A percentile compares a stretch with the other conserved stretches of the same genome.
Conservation (phyloP, 2,113 vertebrate species). For the Callopanchax toddi region DNA sequence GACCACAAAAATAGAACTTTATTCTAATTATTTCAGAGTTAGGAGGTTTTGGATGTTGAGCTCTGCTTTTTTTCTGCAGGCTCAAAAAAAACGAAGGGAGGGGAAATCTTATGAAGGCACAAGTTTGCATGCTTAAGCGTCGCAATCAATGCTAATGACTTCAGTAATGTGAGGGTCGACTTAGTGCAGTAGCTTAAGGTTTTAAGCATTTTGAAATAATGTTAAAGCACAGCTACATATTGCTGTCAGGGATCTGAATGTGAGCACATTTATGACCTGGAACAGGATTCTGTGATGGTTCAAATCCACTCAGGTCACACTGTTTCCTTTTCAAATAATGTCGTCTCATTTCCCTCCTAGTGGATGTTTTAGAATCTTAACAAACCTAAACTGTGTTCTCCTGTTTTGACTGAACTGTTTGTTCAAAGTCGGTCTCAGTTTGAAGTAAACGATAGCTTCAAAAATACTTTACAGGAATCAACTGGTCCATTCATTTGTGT, state of each 20-base stretch:
- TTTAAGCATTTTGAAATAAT: constrained; percentile 20
- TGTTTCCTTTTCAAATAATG: background rate
- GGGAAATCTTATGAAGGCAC: constrained; percentile 61
- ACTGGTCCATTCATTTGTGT: constrained; percentile 35
- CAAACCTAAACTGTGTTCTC: no score
- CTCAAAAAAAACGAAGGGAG: constrained; percentile 16
- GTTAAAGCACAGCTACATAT: constrained; percentile 44
- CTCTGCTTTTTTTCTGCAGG: constrained; percentile 33
- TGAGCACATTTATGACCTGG: constrained; percentile 10
- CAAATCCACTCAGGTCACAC: background rate
- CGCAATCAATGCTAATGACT: constrained; percentile 43
- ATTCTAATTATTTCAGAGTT: constrained; percentile 53
- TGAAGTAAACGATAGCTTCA: constrained; percentile 7
- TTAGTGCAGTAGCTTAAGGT: constrained; percentile 23
- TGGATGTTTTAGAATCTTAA: background rate
- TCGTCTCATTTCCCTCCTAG: background rate
- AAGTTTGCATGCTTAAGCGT: constrained; percentile 65
- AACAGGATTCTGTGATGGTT: background rate
- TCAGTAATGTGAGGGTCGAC: constrained; percentile 2
- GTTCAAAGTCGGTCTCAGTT: no score
- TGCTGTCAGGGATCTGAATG: constrained; percentile 48
- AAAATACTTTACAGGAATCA: background rate
- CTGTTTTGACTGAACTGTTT: no score
- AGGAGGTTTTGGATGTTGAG: constrained; percentile 57
- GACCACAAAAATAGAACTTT: constrained; percentile 86